Evolutionary conservation across 2,113 vertebrate species (phyloP), one percentile per base, ranked within the genome.

Genomic region (Illadopsis cleaveri): DNA sequence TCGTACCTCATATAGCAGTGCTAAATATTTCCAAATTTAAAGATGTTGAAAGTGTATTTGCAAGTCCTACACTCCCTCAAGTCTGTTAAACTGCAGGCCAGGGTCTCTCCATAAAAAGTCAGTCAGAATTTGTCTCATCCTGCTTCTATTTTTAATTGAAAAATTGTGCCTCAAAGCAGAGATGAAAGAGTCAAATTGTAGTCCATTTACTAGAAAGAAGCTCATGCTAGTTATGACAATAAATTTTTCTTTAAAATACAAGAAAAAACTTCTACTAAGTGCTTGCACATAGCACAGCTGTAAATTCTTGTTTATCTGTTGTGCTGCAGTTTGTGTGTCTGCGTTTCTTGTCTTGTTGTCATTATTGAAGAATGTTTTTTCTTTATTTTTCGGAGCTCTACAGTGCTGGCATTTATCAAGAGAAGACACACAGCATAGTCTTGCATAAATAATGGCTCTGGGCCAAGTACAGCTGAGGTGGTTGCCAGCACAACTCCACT

Each of bases 231-330:
- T 92, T 87, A 58, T 47, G 37, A 54, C 7, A 10, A 60, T 54
- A 86, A 38, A 7, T 69, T 62, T 85, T 82, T 68, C 48, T 86
- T 83, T 82, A 70, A 71, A 86, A 87, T 58, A 21, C 24, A 50
- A 69, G 44, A 58, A 81, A 51, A 94, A 31, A 4, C 24, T 91
- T 82, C 19, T 5, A 3, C 53, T 76, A 35, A 60, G 38, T 45
- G 51, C 50, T 79, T 69, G 24, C 45, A 24, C 54, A 61, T 18
- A 89, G 24, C 24, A 40, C 70, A 82, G 73, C 73, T 94, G 81
- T 94, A 89, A 91, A 91, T 87, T 77, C 83, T 70, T 75, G 72
- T 96, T 96, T 96, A 96, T 96, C 95, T 93, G 73, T 76, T 56
- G 4, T 22, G 80, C 60, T 82, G 33, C 89, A 94, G 91, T 89